Percentiles rank a stretch among this genome's conserved stretches.
Evolutionary conservation across 1,140 invertebrate species (phyloP).

Genomic region (Drosophila baimaii): DNA sequence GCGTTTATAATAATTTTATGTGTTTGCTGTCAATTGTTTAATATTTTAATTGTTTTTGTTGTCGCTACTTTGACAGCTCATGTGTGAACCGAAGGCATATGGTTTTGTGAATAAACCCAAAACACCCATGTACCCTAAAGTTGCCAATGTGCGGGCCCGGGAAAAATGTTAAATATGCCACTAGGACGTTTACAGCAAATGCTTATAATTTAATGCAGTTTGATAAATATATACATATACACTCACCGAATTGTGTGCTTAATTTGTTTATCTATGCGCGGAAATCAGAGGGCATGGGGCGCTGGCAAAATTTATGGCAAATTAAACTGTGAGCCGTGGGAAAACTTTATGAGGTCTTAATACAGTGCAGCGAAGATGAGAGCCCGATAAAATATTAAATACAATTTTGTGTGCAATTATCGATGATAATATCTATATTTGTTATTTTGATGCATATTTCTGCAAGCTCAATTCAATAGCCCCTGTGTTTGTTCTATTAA

Average conservation of each 20-base stretch:
- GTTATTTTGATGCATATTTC: slow-evolving; percentile 4
- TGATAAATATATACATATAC: slow-evolving; percentile 30
- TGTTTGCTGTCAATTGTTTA: slow-evolving; percentile 69
- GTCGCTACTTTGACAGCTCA: slow-evolving; percentile 60
- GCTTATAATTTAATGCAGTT: slow-evolving; percentile 16
- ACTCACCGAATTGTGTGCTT: slow-evolving; percentile 7
- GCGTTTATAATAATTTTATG: slow-evolving; percentile 60
- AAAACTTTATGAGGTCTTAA: slow-evolving; percentile 34
- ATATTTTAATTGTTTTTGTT: slow-evolving; percentile 44
- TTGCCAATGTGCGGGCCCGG: slow-evolving; percentile 29
- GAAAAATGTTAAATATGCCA: slow-evolving; percentile 32
- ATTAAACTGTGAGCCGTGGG: slow-evolving; percentile 18
- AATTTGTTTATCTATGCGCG: slow-evolving; percentile 32
- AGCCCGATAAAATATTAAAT: slow-evolving; percentile 18
- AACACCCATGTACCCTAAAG: neutral
- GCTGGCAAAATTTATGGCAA: slow-evolving; percentile 7
- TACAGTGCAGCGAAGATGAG: slow-evolving; percentile 25
- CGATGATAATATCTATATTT: neutral
- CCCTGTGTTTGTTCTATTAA: too few relatives aligned
- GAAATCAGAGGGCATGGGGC: slow-evolving; percentile 13
- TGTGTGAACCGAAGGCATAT: slow-evolving; percentile 55
- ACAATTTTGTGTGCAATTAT: slow-evolving; percentile 6
- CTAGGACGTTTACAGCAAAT: slow-evolving; percentile 23
- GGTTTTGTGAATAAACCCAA: slow-evolving; percentile 38
- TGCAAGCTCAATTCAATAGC: neutral